Evolutionary conservation across 2,113 vertebrate genomes (phyloP).

Genomic region (Eclectus roratus): DNA sequence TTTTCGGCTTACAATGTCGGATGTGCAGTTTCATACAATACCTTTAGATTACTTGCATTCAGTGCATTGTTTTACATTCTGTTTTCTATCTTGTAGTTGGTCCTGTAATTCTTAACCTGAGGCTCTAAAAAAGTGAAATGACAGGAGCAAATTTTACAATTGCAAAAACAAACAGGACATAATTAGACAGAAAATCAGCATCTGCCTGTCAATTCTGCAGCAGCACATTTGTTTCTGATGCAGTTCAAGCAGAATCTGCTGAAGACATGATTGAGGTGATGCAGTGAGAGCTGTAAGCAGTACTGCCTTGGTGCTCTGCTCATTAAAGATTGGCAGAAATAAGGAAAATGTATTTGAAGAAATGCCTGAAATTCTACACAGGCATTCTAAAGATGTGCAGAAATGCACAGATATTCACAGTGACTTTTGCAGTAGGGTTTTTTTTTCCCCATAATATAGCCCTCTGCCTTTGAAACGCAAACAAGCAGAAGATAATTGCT

Average conservation of each 20-base stretch:
- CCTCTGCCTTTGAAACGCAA: background rate
- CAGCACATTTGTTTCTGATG: background rate
- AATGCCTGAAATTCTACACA: background rate
- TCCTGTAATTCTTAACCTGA: background rate
- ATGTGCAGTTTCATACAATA: constrained; percentile 13
- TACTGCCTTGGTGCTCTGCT: background rate
- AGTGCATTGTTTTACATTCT: background rate
- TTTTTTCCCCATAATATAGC: background rate
- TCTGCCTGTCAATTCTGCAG: background rate
- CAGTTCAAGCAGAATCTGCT: background rate
- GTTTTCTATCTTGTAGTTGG: background rate
- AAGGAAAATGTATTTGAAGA: background rate
- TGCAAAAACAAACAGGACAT: constrained; percentile 2
- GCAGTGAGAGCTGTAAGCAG: background rate
- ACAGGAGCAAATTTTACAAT: background rate
- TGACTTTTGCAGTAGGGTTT: fast-evolving
- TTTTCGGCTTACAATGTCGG: background rate
- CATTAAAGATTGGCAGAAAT: background rate
- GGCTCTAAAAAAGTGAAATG: constrained; percentile 6
- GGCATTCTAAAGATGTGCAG: background rate
- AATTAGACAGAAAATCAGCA: constrained; percentile 34
- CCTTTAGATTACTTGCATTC: constrained; percentile 50
- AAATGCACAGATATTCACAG: background rate
- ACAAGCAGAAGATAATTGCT: background rate
- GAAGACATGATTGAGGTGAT: background rate